phyloP scores from a whole-genome alignment of 2,797 vertebrate species.

The Neostethus bicornis region DNA sequence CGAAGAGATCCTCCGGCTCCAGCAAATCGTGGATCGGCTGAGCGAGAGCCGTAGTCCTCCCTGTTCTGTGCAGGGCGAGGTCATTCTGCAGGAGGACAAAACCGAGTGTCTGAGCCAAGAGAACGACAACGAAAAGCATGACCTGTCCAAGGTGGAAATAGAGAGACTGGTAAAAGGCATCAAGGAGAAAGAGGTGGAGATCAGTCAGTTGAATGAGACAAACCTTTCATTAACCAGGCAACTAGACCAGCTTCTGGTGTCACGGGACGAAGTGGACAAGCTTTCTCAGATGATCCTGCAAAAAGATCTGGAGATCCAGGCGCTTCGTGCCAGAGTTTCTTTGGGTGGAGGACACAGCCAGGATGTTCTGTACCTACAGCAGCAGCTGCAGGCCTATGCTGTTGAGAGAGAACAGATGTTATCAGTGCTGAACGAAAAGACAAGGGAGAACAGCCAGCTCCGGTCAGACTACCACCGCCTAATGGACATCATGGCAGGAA shows the following conservation, averaged over 20 bases:
- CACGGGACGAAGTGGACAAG: conserved; percentile 91
- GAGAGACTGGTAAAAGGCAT: conserved; percentile 91
- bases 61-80: conserved; percentile 72
- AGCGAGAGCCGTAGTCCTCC: conserved; percentile 75
- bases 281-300: conserved; percentile 92
- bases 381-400: conserved; percentile 91
- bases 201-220: conserved; percentile 92
- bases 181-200: conserved; percentile 95
- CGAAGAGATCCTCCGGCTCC: conserved; percentile 86
- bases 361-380: conserved; percentile 89
- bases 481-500: conserved; percentile 92
- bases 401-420: conserved; percentile 92
- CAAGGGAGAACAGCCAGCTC: conserved; percentile 93
- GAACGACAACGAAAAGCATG: conserved; percentile 95
- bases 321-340: conserved; percentile 88
- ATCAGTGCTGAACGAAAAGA: conserved; percentile 94
- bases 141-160: conserved; percentile 95
- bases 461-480: conserved; percentile 92
- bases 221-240: conserved; percentile 89
- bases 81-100: conserved; percentile 92
- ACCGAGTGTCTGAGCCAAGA: conserved; percentile 87
- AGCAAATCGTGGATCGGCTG: conserved; percentile 83
- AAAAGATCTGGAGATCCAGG: conserved; percentile 94
- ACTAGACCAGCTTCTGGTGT: conserved; percentile 88
- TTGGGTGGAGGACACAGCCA: conserved; percentile 80